Conservation (phyloP, 2,797 vertebrate genomes). For the Lagorchestes hirsutus region DNA sequence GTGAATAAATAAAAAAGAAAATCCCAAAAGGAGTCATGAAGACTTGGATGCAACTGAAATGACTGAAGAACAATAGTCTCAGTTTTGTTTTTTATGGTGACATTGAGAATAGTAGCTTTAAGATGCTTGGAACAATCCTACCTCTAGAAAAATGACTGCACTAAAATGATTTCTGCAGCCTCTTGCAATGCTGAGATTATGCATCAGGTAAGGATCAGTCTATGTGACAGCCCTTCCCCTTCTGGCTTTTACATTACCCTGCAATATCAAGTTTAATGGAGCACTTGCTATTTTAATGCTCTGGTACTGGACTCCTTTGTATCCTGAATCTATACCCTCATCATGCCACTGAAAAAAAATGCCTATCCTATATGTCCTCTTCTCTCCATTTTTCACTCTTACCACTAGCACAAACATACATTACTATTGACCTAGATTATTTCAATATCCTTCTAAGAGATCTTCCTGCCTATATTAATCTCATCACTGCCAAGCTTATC, state of each 20-base stretch:
- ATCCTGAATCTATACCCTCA: neutral
- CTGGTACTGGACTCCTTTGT: neutral
- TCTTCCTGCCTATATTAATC: conserved; percentile 21
- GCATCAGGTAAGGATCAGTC: neutral
- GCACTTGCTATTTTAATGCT: neutral
- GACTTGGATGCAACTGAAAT: neutral
- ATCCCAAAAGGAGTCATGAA: neutral
- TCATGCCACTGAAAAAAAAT: neutral
- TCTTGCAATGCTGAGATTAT: neutral
- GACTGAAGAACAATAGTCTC: neutral
- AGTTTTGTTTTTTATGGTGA: neutral
- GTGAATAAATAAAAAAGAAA: neutral
- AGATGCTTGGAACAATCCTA: neutral
- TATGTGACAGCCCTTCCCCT: neutral
- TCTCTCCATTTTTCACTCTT: conserved; percentile 8
- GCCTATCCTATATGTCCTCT: neutral
- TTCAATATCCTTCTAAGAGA: conserved; percentile 23
- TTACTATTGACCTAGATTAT: conserved; percentile 30
- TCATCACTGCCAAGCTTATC: conserved; percentile 12
- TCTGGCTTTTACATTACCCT: neutral
- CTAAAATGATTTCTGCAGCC: neutral
- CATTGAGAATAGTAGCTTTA: neutral
- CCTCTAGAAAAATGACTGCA: neutral
- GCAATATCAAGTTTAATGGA: neutral
- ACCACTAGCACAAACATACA: neutral